Evolutionary conservation across 2,113 vertebrate genomes (phyloP), one percentile per base, ranked within the genome.

Genomic region (Phrynosoma blainvillii): DNA sequence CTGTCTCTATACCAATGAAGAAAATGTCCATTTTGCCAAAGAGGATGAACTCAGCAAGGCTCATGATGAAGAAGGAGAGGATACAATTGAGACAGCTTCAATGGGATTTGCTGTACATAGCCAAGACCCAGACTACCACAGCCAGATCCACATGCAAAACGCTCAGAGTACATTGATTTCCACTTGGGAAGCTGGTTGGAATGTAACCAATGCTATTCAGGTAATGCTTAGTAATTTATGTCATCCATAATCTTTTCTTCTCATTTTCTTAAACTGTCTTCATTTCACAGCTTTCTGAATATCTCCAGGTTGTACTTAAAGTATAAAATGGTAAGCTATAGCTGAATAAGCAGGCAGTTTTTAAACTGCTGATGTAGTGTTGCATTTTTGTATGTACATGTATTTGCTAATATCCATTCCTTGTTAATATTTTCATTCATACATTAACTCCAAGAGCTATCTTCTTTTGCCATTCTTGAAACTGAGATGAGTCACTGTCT

Each of bases 111-210:
- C 79, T 16, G 86, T 84, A 89, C 90, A 16, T 86, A 80, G 89
- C 27, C 92, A 91, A 80, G 90, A 94, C 59, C 32, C 85, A 85
- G 82, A 82, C 14, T 78, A 73, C 47, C 89, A 93, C 84, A 85
- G 62, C 25, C 66, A 89, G 73, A 78, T 52, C 91, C 65, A 90
- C 42, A 36, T 80, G 79, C 86, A 93, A 85, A 68, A 16, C 80
- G 70, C 86, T 85, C 86, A 82, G 68, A 40, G 83, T 71, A 91
- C 93, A 90, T 82, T 79, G 68, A 96, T 98, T 93, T 97, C 96
- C 21, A 94, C 96, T 82, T 98, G 97, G 97, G 97, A 98, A 94
- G 97, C 97, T 47, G 95, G 96, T 80, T 98, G 96, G 97, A 98
- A 97, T 9, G 97, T 98, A 83, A 98, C 96, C 27, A 97, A 97